These are phyloP conservation scores for Hyposmocoma kahamanoa DNA, from an alignment of 1,140 invertebrate species.

Conservation along the genomic window DNA sequence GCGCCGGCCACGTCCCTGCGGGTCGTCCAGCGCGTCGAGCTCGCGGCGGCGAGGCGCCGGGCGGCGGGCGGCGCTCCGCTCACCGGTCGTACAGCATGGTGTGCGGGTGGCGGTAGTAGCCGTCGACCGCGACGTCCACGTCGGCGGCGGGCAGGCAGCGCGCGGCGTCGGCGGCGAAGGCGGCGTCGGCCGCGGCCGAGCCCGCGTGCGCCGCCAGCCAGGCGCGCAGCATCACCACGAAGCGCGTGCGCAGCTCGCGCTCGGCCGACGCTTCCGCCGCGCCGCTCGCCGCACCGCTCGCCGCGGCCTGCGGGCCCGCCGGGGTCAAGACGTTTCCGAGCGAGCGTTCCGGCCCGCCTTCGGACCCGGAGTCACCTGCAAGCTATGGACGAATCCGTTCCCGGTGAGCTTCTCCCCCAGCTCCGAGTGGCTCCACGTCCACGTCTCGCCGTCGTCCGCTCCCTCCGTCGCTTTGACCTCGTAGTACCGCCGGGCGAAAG, in stretches of 20 bases:
- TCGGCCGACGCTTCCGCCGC: no score
- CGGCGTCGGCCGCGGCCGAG: background rate
- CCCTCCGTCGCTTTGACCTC: background rate
- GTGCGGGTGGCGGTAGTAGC: background rate
- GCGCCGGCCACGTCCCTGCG: background rate
- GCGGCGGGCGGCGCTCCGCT: no score
- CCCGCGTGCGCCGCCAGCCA: background rate
- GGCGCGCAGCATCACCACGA: background rate
- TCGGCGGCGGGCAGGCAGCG: background rate
- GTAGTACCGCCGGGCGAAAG: background rate
- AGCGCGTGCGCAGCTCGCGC: background rate
- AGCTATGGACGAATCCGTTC: background rate
- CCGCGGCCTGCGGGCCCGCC: no score
- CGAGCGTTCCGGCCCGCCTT: no score
- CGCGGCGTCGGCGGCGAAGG: background rate
- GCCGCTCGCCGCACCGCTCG: no score
- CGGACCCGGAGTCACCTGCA: no score
- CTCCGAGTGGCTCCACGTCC: no score
- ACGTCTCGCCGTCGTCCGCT: background rate
- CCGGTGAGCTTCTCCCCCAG: background rate
- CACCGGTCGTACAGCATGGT: background rate
- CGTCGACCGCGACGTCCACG: background rate
- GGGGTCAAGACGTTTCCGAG: no score
- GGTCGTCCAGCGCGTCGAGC: background rate
- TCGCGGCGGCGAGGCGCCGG: no score